Evolutionary conservation across 2,888 invertebrate species (phyloP).

Genomic region (Anodontia alba): DNA sequence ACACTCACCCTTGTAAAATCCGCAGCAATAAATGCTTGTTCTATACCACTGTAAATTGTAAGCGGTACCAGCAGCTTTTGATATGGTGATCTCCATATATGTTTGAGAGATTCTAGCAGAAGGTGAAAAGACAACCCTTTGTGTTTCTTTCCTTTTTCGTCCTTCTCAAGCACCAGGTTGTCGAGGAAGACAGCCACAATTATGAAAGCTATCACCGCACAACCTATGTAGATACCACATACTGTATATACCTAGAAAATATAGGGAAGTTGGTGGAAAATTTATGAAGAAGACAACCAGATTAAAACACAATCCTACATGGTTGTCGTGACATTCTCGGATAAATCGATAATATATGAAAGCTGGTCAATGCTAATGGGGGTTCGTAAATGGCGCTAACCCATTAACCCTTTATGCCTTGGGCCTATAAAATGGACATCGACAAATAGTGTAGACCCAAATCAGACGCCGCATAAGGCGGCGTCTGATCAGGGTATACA

Average conservation of each 20-base stretch:
- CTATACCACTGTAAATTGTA: conserved; percentile 98
- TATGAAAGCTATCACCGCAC: conserved; percentile 93
- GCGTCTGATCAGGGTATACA: too few relatives aligned
- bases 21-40: conserved; percentile 98
- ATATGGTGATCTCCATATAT: conserved; percentile 93
- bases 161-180: conserved; percentile 80
- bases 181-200: conserved; percentile 95
- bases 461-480: too few relatives aligned
- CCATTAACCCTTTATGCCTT: too few relatives aligned
- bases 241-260: conserved; percentile 90
- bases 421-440: too few relatives aligned
- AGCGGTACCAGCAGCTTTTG: conserved; percentile 97
- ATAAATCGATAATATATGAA: background rate
- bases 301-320: background rate
- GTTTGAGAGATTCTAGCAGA: conserved; percentile 91
- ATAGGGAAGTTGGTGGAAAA: background rate
- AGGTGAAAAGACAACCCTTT: conserved; percentile 66
- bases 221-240: conserved; percentile 94
- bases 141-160: conserved; percentile 41
- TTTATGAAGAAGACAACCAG: background rate
- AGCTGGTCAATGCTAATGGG: too few relatives aligned
- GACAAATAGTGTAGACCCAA: too few relatives aligned
- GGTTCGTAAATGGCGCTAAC: too few relatives aligned
- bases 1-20: conserved; percentile 86
- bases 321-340: background rate